Evolutionary conservation across 1,140 invertebrate genomes (phyloP), one percentile per base, ranked within the genome.

Genomic region (Lasaia peninsularis): DNA sequence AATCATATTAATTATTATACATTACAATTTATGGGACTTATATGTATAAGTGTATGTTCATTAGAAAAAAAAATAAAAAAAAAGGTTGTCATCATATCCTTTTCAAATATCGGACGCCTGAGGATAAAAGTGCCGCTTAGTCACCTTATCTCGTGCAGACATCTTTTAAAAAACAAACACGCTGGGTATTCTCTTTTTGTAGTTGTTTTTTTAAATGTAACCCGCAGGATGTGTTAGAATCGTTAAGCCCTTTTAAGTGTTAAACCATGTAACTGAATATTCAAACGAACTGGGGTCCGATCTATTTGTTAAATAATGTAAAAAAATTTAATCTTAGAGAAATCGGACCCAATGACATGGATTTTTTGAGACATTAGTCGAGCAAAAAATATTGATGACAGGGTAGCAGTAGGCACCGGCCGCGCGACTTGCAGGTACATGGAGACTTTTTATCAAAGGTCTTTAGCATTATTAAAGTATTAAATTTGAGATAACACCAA

Each of bases 191-290:
- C 73, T 75, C 74, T 83, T 86, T 84, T 85, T 85, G 75, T 80
- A 69, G 63, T 75, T 62, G 74, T 80, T 37, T 84, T 86, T 83
- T 88, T 86, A 83, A 80, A 81, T 80, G 80, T 84, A 87, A 81
- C 79, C 80, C 85, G 82, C 82, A 88, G 85, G 85, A 88, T 88
- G 80, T 85, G 85, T 85, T 88, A 80, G 74, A 82, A 78, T 85
- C 85, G 85, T 88, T 88, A 88, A 86, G 85, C 78, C 81, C 80
- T 88, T 88, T 86, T 88, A 88, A 88, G 85, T 88, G 85, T 88
- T 88, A 88, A 88, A 88, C 81, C 85, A 79, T 88, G 85, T 88
- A 88, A 86, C 85, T 80, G 78, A 86, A 88, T 86, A 88, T 86
- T 85, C 73, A 79, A 85, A 63, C 77, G 80, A 81, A 73, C 72